These are phyloP conservation scores for Tupaia chinensis DNA, from an alignment of 2,113 vertebrate species.

Conservation along the genomic window DNA sequence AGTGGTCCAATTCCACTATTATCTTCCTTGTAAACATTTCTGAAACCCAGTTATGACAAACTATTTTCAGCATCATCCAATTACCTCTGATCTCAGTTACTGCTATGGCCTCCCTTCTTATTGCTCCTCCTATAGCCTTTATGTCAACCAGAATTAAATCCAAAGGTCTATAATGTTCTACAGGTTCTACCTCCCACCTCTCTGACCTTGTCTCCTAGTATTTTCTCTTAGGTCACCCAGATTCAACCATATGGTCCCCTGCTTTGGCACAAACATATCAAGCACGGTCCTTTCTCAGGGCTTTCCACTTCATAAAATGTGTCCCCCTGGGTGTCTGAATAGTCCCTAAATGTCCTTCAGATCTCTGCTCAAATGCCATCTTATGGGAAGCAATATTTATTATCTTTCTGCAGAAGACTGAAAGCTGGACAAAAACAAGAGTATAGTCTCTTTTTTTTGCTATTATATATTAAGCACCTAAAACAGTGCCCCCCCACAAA, in stretches of 20 bases:
- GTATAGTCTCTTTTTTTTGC: not conserved
- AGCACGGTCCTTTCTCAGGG: not conserved
- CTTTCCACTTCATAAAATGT: slow-evolving; percentile 27
- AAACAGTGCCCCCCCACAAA: not conserved
- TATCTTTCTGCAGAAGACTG: not conserved
- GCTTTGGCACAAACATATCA: slow-evolving; percentile 19
- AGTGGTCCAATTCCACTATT: not conserved
- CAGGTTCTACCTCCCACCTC: not conserved
- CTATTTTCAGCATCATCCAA: slow-evolving; percentile 14
- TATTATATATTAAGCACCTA: not conserved
- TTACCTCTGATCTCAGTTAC: not conserved
- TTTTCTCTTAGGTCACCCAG: not conserved
- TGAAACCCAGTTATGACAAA: not conserved
- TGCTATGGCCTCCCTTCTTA: not conserved
- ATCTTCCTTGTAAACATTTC: slow-evolving; percentile 13
- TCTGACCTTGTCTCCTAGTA: slow-evolving; percentile 3
- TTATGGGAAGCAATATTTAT: not conserved
- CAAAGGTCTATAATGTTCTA: not conserved
- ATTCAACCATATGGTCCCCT: not conserved
- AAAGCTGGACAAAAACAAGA: not conserved
- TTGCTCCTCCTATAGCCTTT: not conserved
- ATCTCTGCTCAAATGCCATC: not conserved
- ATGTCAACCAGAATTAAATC: slow-evolving; percentile 18
- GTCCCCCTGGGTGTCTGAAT: not conserved
- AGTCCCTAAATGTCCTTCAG: not conserved